Evolutionary conservation across 2,888 invertebrate genomes (phyloP), one percentile per base, ranked within the genome.

Genomic region (Phlogophora meticulosa): DNA sequence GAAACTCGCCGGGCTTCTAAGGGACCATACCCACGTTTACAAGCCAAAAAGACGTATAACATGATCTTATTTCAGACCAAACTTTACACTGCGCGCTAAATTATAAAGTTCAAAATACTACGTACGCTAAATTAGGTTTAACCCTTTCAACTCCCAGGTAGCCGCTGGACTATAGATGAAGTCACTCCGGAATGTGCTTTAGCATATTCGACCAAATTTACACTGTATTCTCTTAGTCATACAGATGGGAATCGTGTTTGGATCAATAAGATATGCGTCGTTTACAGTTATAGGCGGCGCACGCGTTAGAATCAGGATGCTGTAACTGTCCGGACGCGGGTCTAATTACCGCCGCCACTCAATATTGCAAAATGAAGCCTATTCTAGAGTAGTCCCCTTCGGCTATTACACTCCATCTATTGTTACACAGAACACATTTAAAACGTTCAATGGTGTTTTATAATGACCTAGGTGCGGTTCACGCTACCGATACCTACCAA

Each of bases 241-340:
- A 55, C 43, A 72, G 72, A 63, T 73, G 42, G 67, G 61, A 70
- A 68, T 85, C 13, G 48, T 46, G 28, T 66, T 64, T 15, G 2
- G 42, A 51, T 20, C 7, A 20, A 11, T 55, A 46, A 49, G 58
- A 78, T 66, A 53, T 82, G 66, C 51, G 70, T 61, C 85, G 60
- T 85, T 85, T 74, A 32, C 68, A 63, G 61, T 66, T 67, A 62
- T 66, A 65, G 57, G 68, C 69, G 73, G 60, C 40, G 73, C 87
- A 85, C 89, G 92, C 91, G 92, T 93, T 93, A 91, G 91, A 92
- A 93, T 94, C 93, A 93, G 94, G 94, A 94, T 94, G 93, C 93
- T 92, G 94, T 92, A 93, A 93, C 86, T 84, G 90, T 87, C 91
- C 92, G 93, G 93, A 93, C 91, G 91, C 90, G 85, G 90, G 80